Evolutionary conservation across 2,113 vertebrate species (phyloP).

Genomic region (Notiomystis cincta): DNA sequence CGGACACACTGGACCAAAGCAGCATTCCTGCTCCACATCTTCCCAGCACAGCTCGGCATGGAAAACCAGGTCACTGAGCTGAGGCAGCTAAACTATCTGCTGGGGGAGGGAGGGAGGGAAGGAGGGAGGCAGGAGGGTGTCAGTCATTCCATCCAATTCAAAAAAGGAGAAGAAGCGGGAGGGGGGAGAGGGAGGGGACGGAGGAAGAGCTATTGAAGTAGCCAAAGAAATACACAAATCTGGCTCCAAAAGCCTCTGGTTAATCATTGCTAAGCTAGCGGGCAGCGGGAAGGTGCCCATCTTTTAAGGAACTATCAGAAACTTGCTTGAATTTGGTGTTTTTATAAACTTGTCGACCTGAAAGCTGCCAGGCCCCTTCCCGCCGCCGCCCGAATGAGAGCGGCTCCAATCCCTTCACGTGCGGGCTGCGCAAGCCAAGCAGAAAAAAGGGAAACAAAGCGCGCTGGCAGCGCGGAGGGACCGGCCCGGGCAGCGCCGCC

Average conservation of each 20-base stretch:
- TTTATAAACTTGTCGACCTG: background rate
- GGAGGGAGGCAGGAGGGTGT: background rate
- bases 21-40: background rate
- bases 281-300: background rate
- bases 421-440: conserved; percentile 23
- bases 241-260: background rate
- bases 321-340: background rate
- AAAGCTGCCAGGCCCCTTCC: background rate
- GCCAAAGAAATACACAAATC: background rate
- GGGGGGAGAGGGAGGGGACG: background rate
- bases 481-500: background rate
- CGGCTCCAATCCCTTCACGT: background rate
- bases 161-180: background rate
- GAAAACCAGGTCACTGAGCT: background rate
- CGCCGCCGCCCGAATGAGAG: background rate
- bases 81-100: background rate
- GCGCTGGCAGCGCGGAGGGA: background rate
- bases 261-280: background rate
- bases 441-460: conserved; percentile 43
- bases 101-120: background rate
- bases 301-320: background rate
- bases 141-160: background rate
- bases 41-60: background rate
- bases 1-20: background rate
- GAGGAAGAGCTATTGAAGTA: background rate